These are phyloP conservation scores for Penaeus chinensis DNA, from an alignment of 1,140 invertebrate genomes.

Conservation along the genomic window DNA sequence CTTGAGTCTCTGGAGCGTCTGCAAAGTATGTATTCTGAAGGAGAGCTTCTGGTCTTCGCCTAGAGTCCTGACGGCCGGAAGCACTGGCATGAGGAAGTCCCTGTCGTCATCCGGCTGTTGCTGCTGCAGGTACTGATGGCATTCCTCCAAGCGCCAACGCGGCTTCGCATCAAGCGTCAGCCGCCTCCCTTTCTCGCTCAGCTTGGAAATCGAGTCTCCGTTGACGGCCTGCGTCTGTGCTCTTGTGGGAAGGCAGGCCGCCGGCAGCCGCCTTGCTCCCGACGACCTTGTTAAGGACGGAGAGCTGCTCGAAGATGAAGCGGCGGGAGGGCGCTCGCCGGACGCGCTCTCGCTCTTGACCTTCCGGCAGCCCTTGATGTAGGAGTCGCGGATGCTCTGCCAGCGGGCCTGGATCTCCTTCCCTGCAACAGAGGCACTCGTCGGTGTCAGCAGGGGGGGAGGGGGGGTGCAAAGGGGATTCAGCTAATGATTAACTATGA, in stretches of 20 bases:
- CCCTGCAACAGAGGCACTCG: constrained; percentile 16
- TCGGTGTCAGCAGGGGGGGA: too few relatives aligned
- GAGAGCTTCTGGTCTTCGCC: constrained; percentile 26
- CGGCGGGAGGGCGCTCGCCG: constrained; percentile 13
- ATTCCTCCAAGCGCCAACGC: constrained; percentile 7
- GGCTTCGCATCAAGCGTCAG: background rate
- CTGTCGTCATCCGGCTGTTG: constrained; percentile 16
- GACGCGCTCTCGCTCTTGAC: background rate
- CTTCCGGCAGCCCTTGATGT: constrained; percentile 16
- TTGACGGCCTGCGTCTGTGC: background rate
- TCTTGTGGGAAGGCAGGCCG: background rate
- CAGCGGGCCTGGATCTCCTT: constrained; percentile 23
- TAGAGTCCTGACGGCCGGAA: constrained; percentile 25
- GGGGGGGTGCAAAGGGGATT: too few relatives aligned
- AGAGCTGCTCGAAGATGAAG: constrained; percentile 15
- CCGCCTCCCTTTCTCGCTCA: constrained; percentile 14
- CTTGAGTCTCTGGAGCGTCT: constrained; percentile 19
- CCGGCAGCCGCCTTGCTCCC: constrained; percentile 2
- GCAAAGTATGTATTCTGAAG: constrained; percentile 29
- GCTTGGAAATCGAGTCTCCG: background rate
- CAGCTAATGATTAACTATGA: too few relatives aligned
- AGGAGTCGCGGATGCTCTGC: constrained; percentile 30
- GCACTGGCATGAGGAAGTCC: constrained; percentile 30
- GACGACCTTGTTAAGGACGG: constrained; percentile 28
- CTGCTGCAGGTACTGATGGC: background rate